phyloP scores from a whole-genome alignment of 2,797 vertebrate genomes.

The Hyperoplus lanceolatus region DNA sequence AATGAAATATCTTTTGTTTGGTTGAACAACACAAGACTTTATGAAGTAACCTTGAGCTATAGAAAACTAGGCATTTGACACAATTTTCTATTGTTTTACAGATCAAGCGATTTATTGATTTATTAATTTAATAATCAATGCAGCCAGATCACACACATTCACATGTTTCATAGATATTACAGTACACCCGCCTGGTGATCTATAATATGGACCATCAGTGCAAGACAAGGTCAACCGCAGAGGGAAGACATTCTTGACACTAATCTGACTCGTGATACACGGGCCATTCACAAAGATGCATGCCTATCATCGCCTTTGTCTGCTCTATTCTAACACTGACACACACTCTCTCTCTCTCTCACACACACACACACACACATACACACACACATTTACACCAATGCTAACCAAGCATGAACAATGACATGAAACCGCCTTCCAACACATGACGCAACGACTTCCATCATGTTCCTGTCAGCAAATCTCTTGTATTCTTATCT shows the following conservation, averaged over 20 bases:
- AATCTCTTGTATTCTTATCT: constrained; percentile 60
- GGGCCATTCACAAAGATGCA: constrained; percentile 38
- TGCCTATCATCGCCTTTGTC: constrained; percentile 28
- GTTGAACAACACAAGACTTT: background rate
- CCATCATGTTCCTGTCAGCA: constrained; percentile 52
- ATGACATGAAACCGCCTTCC: constrained; percentile 41
- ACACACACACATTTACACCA: background rate
- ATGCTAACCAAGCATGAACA: constrained; percentile 34
- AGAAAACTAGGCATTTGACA: background rate
- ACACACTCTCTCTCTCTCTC: background rate
- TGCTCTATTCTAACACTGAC: constrained; percentile 21
- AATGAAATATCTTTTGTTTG: background rate
- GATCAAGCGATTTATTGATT: background rate
- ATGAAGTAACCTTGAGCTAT: background rate
- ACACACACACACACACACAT: background rate
- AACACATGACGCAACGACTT: constrained; percentile 46
- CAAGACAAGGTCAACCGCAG: constrained; percentile 74
- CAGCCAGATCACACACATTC: constrained; percentile 5
- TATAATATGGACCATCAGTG: constrained; percentile 41
- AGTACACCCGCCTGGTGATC: constrained; percentile 53
- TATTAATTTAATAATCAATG: background rate
- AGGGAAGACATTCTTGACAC: constrained; percentile 63
- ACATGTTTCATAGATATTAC: background rate
- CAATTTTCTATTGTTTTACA: background rate
- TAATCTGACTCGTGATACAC: constrained; percentile 70